These are phyloP conservation scores for Tragelaphus oryx DNA, from an alignment of 2,797 vertebrate genomes.

Conservation along the genomic window DNA sequence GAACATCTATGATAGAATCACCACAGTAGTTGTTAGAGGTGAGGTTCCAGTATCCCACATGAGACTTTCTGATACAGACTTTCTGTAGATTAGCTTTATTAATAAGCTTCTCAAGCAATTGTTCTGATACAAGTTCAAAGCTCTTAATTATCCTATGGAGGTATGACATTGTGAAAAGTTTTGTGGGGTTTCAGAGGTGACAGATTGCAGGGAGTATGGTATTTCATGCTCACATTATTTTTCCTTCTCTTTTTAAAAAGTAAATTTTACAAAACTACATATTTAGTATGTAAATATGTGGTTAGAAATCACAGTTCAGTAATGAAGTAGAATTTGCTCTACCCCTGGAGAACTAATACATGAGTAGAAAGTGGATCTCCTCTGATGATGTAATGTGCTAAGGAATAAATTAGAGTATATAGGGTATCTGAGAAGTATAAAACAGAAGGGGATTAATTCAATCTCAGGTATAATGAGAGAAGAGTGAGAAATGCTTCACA, in stretches of 20 bases:
- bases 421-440: not conserved
- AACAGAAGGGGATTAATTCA: not conserved
- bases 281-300: too few species aligned
- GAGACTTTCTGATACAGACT: not conserved
- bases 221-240: too few species aligned
- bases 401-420: too few species aligned
- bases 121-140: too few species aligned
- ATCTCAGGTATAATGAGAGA: not conserved
- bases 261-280: too few species aligned
- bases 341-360: too few species aligned
- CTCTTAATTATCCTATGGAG: not conserved
- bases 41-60: not conserved
- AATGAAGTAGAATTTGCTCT: too few species aligned
- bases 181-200: too few species aligned
- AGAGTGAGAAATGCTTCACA: not conserved
- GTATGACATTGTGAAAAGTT: not conserved
- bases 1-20: not conserved
- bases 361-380: too few species aligned
- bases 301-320: too few species aligned
- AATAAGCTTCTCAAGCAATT: not conserved
- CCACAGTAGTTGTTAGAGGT: not conserved
- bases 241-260: too few species aligned
- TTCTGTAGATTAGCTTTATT: not conserved
- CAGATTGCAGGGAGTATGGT: not conserved
- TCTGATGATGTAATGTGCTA: too few species aligned